Evolutionary conservation across 2,888 invertebrate species (phyloP), one percentile per base, ranked within the genome.

Genomic region (Chloroclystis v-ata): DNA sequence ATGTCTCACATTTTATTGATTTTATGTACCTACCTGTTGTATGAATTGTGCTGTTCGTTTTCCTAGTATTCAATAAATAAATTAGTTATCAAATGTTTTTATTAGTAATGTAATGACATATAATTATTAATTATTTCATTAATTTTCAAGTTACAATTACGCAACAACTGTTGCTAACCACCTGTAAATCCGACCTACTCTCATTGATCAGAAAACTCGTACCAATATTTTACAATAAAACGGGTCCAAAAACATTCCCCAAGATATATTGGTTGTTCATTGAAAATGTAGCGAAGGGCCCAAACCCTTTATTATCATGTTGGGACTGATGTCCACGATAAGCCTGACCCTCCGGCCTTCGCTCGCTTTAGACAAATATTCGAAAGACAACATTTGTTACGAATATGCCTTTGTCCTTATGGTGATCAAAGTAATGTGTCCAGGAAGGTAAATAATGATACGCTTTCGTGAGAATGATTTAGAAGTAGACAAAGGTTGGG

Each of bases 261-360:
- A 45, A 67, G 65, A 72, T 71, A 75, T 72, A 75, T 76, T 58
- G 68, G 67, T 66, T 72, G 67, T 72, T 72, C 72, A 79, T 79
- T 79, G 77, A 78, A 76, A 79, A 74, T 66, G 75, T 67, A 61
- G 65, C 61, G 66, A 61, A 53, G 63, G 60, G 54, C 52, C 58
- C 60, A 55, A 64, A 66, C 67, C 75, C 73, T 76, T 76, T 78
- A 75, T 73, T 78, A 72, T 74, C 72, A 61, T 72, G 73, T 71
- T 51, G 67, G 69, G 70, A 65, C 69, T 69, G 74, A 78, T 75
- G 69, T 63, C 65, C 55, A 63, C 68, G 67, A 67, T 66, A 58
- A 54, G 59, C 47, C 49, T 43, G 57, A 57, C 64, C 65, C 61
- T 62, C 56, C 60, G 54, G 49, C 49, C 61, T 62, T 56, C 60